Percentiles rank a stretch among this genome's conserved stretches.
Conservation (phyloP, 2,888 invertebrate species). For the Spisula solida region DNA sequence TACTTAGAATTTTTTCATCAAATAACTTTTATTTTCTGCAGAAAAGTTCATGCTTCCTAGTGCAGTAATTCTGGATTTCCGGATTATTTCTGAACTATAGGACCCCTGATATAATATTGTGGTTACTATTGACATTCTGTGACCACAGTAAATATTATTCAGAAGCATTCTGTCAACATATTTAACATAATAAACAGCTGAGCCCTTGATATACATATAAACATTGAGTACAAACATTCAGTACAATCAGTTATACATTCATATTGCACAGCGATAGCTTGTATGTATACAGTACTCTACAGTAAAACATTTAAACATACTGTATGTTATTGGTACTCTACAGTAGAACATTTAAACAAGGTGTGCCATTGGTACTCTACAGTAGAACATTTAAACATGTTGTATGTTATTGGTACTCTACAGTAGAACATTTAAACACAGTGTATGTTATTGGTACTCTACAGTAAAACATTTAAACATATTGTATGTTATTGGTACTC, state of each 20-base stretch:
- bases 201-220: neutral
- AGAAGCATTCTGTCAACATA: neutral
- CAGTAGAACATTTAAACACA: neutral
- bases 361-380: neutral
- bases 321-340: neutral
- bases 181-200: neutral
- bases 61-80: too few relatives aligned
- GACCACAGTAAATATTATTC: too few relatives aligned
- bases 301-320: neutral
- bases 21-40: too few relatives aligned
- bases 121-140: neutral
- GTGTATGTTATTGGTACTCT: neutral
- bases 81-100: too few relatives aligned
- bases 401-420: neutral
- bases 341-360: neutral
- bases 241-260: neutral
- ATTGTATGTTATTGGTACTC: neutral
- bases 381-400: neutral
- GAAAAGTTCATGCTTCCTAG: too few relatives aligned
- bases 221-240: conserved; percentile 10
- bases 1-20: too few relatives aligned
- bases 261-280: neutral
- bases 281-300: neutral
- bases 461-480: conserved; percentile 9
- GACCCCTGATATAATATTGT: too few relatives aligned